These are phyloP conservation scores for Drosophila paranaensis DNA, from an alignment of 2,888 invertebrate genomes.

Conservation along the genomic window DNA sequence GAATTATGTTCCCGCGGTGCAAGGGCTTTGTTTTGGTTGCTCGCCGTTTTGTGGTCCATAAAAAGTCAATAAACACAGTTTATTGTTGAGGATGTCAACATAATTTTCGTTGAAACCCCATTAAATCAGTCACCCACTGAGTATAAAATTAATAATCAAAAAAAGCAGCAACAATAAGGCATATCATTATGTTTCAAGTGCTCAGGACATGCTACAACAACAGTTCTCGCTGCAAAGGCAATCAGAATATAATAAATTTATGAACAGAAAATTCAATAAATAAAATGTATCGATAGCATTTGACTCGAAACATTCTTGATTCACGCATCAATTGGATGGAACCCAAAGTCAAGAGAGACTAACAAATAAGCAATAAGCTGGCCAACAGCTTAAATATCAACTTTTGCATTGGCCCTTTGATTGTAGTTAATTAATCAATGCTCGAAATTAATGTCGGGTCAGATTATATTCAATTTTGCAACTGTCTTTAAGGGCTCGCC, in stretches of 20 bases:
- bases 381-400: not conserved
- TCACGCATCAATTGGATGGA: not conserved
- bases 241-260: not conserved
- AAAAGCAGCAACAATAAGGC: not conserved
- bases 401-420: not conserved
- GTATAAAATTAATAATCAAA: conserved; percentile 11
- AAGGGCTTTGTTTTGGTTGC: conserved; percentile 58
- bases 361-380: not conserved
- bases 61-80: conserved; percentile 75
- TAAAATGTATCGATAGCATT: not conserved
- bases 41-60: conserved; percentile 69
- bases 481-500: conserved; percentile 24
- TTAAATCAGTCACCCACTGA: conserved; percentile 55
- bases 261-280: not conserved
- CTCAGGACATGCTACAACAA: not conserved
- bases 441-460: not conserved
- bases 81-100: conserved; percentile 69
- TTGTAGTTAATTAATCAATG: not conserved
- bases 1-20: conserved; percentile 38
- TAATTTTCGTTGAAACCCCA: conserved; percentile 66
- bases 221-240: not conserved
- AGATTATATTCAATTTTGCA: not conserved
- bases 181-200: conserved; percentile 28
- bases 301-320: not conserved
- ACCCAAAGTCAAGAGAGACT: too few relatives aligned